These are phyloP conservation scores for Puntigrus tetrazona DNA, from an alignment of 2,113 vertebrate species.

Conservation along the genomic window DNA sequence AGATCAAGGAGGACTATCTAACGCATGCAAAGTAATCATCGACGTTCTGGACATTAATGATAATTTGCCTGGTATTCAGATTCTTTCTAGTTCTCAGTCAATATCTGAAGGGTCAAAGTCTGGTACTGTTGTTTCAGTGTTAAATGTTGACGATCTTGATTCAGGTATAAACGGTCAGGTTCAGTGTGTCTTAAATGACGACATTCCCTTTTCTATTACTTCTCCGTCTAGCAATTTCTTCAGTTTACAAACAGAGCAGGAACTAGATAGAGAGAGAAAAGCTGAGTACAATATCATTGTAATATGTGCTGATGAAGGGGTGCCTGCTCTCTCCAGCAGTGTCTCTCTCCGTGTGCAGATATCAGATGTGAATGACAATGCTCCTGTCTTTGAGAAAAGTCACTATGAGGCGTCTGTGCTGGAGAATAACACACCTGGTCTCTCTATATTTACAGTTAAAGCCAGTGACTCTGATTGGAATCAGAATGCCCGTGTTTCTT, in stretches of 20 bases:
- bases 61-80: constrained; percentile 46
- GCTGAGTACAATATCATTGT: constrained; percentile 60
- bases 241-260: constrained; percentile 52
- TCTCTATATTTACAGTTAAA: constrained; percentile 72
- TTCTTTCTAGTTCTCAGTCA: constrained; percentile 15
- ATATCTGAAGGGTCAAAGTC: constrained; percentile 65
- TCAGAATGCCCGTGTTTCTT: no score
- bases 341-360: constrained; percentile 48
- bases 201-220: constrained; percentile 67
- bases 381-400: constrained; percentile 47
- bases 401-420: constrained; percentile 11
- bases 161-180: constrained; percentile 68
- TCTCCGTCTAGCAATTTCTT: constrained; percentile 60
- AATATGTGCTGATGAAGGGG: constrained; percentile 58
- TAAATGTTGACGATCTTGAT: constrained; percentile 74
- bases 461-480: no score
- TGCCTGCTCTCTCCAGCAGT: constrained; percentile 61
- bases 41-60: constrained; percentile 72
- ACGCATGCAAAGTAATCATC: constrained; percentile 64
- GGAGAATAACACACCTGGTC: constrained; percentile 16
- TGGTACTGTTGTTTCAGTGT: constrained; percentile 70
- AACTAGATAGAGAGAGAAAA: constrained; percentile 59
- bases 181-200: constrained; percentile 54
- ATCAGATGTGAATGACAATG: constrained; percentile 54
- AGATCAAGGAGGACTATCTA: constrained; percentile 66